phyloP scores from a whole-genome alignment of 2,888 invertebrate genomes.

The Apamea crenata region DNA sequence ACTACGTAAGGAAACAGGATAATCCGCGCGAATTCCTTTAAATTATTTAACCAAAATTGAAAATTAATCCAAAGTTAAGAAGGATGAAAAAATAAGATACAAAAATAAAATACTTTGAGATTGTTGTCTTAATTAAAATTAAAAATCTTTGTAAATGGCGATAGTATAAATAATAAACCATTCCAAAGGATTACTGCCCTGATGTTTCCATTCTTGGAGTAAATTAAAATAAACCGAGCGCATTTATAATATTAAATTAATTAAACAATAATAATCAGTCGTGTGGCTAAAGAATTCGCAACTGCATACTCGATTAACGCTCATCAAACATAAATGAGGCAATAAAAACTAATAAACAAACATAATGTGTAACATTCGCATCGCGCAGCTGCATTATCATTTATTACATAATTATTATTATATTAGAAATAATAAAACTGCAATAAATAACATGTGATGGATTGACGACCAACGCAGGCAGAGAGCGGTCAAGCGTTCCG shows the following conservation, averaged over 20 bases:
- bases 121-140: not conserved
- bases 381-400: constrained; percentile 48
- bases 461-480: constrained; percentile 4
- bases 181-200: not conserved
- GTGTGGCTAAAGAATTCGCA: constrained; percentile 60
- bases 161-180: not conserved
- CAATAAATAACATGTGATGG: constrained; percentile 37
- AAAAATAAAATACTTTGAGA: not conserved
- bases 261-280: constrained; percentile 43
- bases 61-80: not conserved
- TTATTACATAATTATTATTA: constrained; percentile 34
- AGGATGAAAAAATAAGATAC: not conserved
- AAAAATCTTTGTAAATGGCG: not conserved
- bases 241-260: constrained; percentile 3
- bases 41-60: not conserved
- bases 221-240: constrained; percentile 22
- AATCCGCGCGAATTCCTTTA: not conserved
- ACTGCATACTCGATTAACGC: constrained; percentile 40
- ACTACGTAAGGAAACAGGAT: not conserved
- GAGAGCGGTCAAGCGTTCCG: constrained; percentile 18
- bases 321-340: constrained; percentile 34
- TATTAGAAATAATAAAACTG: constrained; percentile 36
- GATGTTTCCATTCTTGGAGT: not conserved
- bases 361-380: constrained; percentile 55
- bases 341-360: constrained; percentile 57